A percentile compares a stretch with the other conserved stretches of the same genome.
Conservation (phyloP, 2,113 vertebrate species). For the Daboia siamensis region DNA sequence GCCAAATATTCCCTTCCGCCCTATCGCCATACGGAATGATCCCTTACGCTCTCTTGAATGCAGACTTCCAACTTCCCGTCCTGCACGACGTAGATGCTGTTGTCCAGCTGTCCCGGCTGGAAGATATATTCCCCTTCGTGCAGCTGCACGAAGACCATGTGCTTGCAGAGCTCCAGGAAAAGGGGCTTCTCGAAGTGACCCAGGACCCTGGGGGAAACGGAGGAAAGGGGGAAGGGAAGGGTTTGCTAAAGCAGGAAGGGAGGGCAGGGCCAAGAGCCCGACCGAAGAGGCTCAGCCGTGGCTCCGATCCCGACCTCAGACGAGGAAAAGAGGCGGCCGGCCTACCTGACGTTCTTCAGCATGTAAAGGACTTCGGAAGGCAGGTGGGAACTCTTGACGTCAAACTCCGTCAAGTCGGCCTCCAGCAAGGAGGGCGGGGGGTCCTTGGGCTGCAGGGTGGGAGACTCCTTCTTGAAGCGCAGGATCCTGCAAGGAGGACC, state of each 20-base stretch:
- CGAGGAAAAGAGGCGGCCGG: neutral
- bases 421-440: slow-evolving; percentile 89
- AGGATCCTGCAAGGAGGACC: slow-evolving; percentile 73
- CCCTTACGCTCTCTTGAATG: slow-evolving; percentile 84
- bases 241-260: neutral
- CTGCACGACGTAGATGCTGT: slow-evolving; percentile 94
- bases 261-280: rapidly evolving
- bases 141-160: slow-evolving; percentile 89
- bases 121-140: slow-evolving; percentile 88
- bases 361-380: slow-evolving; percentile 94
- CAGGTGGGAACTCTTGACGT: slow-evolving; percentile 88
- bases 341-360: slow-evolving; percentile 92
- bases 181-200: slow-evolving; percentile 96
- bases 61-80: slow-evolving; percentile 89
- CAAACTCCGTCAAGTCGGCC: slow-evolving; percentile 90
- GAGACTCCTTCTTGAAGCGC: slow-evolving; percentile 83
- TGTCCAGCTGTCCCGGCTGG: slow-evolving; percentile 81
- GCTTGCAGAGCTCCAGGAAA: slow-evolving; percentile 92
- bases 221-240: neutral
- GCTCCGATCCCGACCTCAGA: neutral
- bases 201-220: slow-evolving; percentile 76
- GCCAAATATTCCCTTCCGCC: neutral
- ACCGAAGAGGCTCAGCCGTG: neutral
- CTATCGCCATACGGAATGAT: neutral
- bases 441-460: slow-evolving; percentile 88